A percentile compares a stretch with the other conserved stretches of the same genome.
Evolutionary conservation across 2,888 invertebrate species (phyloP).

Genomic region (Linnaemya vulpina): DNA sequence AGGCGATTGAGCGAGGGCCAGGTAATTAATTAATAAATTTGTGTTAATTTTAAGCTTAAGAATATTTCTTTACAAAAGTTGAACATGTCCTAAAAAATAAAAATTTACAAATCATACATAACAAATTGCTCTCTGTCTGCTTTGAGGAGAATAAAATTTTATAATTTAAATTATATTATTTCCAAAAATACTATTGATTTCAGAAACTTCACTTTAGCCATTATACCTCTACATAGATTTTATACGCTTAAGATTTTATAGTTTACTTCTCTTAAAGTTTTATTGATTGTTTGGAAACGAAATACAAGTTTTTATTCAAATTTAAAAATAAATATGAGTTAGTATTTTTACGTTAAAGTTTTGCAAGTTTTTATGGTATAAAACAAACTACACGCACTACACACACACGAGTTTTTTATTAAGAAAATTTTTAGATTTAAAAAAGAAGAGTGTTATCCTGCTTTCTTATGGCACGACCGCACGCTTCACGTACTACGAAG

Average conservation of each 20-base stretch:
- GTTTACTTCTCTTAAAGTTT: not conserved
- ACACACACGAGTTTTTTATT: conserved; percentile 62
- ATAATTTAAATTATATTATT: too few species aligned
- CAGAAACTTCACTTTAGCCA: not conserved
- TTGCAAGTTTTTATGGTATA: conserved; percentile 25
- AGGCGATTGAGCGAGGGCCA: too few species aligned
- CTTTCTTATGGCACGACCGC: conserved; percentile 72
- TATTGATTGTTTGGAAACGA: not conserved
- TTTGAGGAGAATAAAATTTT: too few species aligned
- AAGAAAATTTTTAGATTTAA: conserved; percentile 50
- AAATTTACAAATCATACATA: too few species aligned
- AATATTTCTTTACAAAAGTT: too few species aligned
- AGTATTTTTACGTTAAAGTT: conserved; percentile 32
- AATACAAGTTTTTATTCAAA: conserved; percentile 21
- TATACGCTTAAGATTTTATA: conserved; percentile 6
- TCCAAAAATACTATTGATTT: too few species aligned
- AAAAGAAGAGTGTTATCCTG: conserved; percentile 70
- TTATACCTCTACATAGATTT: not conserved
- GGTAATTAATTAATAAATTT: too few species aligned
- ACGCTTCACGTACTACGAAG: conserved; percentile 75
- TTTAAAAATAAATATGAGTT: not conserved
- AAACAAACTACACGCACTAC: conserved; percentile 61
- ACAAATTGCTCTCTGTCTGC: too few species aligned
- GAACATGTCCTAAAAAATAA: too few species aligned
- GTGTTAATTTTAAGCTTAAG: too few species aligned